phyloP scores from a whole-genome alignment of 2,797 vertebrate genomes.

The Pteronotus mesoamericanus region DNA sequence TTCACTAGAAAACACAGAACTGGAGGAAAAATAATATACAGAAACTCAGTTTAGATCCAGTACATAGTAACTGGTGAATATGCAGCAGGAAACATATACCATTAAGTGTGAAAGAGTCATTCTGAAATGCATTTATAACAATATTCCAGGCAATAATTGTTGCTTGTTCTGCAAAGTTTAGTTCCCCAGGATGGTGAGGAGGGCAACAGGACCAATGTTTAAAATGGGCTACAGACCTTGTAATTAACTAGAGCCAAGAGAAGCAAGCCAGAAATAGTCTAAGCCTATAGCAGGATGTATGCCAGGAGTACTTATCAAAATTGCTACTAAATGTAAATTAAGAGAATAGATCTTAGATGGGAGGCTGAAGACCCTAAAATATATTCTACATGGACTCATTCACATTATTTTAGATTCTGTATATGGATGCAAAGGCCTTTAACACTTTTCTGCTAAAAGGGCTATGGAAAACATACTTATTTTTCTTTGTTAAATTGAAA shows the following conservation, averaged over 20 bases:
- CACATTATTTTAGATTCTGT: not conserved
- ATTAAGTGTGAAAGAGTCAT: not conserved
- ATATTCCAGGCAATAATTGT: not conserved
- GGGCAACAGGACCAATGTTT: not conserved
- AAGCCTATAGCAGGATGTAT: not conserved
- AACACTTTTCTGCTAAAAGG: not conserved
- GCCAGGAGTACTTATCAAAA: not conserved
- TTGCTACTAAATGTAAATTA: not conserved
- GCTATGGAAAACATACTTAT: not conserved
- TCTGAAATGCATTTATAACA: not conserved
- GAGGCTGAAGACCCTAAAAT: not conserved
- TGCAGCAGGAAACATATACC: not conserved
- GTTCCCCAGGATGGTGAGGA: not conserved
- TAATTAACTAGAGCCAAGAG: not conserved
- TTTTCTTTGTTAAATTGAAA: not conserved
- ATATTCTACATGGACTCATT: not conserved
- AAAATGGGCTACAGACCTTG: not conserved
- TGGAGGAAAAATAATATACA: not conserved
- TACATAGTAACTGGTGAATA: not conserved
- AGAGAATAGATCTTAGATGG: not conserved
- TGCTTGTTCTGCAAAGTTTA: not conserved
- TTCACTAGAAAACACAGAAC: not conserved
- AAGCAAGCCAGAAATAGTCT: not conserved
- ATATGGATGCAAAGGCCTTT: not conserved
- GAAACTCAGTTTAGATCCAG: not conserved